Conservation (phyloP, 2,113 vertebrate genomes). For the Boulengeromyrus knoepffleri region DNA sequence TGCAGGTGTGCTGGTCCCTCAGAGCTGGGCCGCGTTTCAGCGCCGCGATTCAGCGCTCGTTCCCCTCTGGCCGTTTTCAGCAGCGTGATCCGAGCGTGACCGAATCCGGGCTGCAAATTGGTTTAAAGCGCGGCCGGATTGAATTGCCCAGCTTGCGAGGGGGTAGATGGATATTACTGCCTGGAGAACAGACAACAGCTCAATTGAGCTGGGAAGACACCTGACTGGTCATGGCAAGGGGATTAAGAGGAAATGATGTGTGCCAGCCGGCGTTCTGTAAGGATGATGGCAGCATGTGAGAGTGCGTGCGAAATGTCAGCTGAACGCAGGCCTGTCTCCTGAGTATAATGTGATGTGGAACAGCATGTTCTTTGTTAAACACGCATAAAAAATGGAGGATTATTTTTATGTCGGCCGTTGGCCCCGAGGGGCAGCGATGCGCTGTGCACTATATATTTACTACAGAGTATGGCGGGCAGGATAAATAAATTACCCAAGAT, state of each 20-base stretch:
- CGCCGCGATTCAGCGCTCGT: not conserved
- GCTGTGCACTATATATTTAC: not conserved
- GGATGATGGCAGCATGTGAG: not conserved
- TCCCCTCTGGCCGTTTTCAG: conserved; percentile 31
- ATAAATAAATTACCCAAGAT: not conserved
- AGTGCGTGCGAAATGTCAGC: not conserved
- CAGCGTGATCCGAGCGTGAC: conserved; percentile 26
- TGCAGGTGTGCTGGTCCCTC: not conserved
- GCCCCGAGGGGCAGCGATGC: not conserved
- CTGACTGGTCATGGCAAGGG: conserved; percentile 12
- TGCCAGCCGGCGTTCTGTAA: conserved; percentile 1
- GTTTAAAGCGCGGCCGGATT: conserved; percentile 34
- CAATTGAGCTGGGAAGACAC: conserved; percentile 27
- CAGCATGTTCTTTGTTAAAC: not conserved
- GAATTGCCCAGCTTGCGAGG: conserved; percentile 30
- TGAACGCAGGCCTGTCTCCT: not conserved
- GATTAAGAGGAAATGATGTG: not conserved
- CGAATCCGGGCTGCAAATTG: conserved; percentile 37
- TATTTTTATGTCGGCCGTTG: not conserved
- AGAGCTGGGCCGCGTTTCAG: not conserved
- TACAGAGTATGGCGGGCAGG: not conserved
- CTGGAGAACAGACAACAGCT: conserved; percentile 25
- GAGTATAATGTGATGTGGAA: not conserved
- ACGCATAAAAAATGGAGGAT: not conserved
- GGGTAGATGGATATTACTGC: conserved; percentile 26